Conservation (phyloP, 2,113 vertebrate species). For the Anolis sagrei region DNA sequence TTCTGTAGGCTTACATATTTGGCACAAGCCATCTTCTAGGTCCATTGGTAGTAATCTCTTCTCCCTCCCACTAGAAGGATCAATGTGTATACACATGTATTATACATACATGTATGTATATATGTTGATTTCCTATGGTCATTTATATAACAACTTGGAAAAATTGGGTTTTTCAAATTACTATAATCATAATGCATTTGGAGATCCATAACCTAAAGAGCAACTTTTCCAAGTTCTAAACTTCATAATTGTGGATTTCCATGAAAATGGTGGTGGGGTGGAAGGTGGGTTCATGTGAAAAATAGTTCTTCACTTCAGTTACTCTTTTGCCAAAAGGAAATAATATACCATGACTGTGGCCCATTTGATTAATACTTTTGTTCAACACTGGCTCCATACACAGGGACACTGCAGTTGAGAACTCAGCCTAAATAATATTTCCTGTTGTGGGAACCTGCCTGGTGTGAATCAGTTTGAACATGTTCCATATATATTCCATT, state of each 20-base stretch:
- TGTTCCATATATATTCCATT: background rate
- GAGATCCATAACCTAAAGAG: too few relatives aligned
- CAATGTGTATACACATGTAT: too few relatives aligned
- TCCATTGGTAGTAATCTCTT: too few relatives aligned
- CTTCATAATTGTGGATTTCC: background rate
- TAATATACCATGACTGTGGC: background rate
- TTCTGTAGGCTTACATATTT: background rate
- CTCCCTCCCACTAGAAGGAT: too few relatives aligned
- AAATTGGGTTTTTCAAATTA: too few relatives aligned
- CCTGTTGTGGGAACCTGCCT: constrained; percentile 19
- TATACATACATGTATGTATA: too few relatives aligned
- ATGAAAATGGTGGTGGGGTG: background rate
- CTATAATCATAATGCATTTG: too few relatives aligned
- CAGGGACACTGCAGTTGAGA: background rate
- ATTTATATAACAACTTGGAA: too few relatives aligned
- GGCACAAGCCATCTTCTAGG: background rate
- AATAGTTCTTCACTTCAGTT: background rate
- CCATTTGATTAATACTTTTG: background rate
- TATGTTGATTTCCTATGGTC: too few relatives aligned
- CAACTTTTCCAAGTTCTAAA: too few relatives aligned
- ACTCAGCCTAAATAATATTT: background rate
- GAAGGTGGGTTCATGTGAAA: background rate
- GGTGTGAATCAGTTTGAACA: background rate
- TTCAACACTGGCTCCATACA: background rate
- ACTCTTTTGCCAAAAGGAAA: constrained; percentile 16